A percentile compares a stretch with the other conserved stretches of the same genome.
These are phyloP conservation scores for Empis stercorea DNA, from an alignment of 2,888 invertebrate species.

Conservation along the genomic window DNA sequence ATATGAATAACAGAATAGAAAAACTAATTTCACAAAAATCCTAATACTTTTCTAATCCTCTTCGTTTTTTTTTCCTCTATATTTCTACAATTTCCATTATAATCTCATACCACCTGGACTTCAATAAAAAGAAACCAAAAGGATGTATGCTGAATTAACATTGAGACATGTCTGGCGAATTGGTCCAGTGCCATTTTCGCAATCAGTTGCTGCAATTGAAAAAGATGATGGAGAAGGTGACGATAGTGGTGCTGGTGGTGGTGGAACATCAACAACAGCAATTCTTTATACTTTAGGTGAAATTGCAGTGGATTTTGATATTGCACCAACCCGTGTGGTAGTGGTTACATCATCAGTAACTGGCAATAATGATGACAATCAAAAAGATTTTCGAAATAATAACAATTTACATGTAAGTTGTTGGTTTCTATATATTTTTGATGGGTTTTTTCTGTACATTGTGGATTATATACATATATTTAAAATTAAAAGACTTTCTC, in stretches of 20 bases:
- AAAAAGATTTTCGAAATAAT: background rate
- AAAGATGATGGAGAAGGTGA: too few relatives aligned
- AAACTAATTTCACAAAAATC: too few relatives aligned
- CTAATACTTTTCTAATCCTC: too few relatives aligned
- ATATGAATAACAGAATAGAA: too few relatives aligned
- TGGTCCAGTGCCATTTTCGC: constrained; percentile 34
- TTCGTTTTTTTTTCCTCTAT: too few relatives aligned
- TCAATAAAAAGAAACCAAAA: too few relatives aligned
- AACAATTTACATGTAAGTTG: background rate
- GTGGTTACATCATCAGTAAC: background rate
- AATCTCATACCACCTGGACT: too few relatives aligned
- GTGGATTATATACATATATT: too few relatives aligned
- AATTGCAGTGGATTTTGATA: constrained; percentile 76
- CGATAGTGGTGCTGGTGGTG: too few relatives aligned
- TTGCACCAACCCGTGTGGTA: constrained; percentile 38
- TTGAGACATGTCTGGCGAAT: constrained; percentile 40
- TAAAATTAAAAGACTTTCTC: too few relatives aligned
- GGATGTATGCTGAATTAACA: constrained; percentile 33
- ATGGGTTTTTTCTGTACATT: too few relatives aligned
- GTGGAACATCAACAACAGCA: constrained; percentile 16
- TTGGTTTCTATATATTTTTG: background rate
- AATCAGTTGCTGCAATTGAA: constrained; percentile 10
- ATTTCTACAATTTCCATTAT: too few relatives aligned
- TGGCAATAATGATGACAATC: background rate
- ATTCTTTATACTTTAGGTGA: constrained; percentile 57